Base-by-base conservation (phyloP, 2,888 invertebrate species). In the Diaprepes abbreviatus region DNA sequence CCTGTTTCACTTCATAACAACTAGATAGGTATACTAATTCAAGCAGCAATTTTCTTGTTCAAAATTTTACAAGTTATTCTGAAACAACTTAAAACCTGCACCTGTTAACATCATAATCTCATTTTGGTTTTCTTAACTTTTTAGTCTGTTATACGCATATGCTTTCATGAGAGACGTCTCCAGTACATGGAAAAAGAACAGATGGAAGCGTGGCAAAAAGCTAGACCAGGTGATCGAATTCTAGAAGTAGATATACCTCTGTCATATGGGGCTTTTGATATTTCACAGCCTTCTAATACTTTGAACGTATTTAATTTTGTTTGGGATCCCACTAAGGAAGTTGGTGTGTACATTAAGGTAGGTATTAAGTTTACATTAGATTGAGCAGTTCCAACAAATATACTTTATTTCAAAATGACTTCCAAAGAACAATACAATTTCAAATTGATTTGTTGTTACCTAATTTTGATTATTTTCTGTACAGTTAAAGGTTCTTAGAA, bases 251-350 rank as follows among this genome's bases (percentile, higher is more conserved):
- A 98, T 83, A 91, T 97, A 0, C 97, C 97, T 0, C 87, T 97
- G 9, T 97, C 96, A 0, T 97, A 97, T 83, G 97, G 97, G 0
- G 88, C 97, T 77, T 90, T 91, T 60, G 92, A 96, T 75, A 92
- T 95, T 16, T 89, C 90, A 55, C 93, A 95, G 81, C 90, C 92
- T 0, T 85, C 88, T 16, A 86, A 86, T 70, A 87, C 88, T 65
- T 84, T 94, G 70, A 97, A 97, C 86, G 89, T 92, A 1, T 89
- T 95, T 1, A 94, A 96, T 81, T 94, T 98, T 67, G 90, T 91
- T 79, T 98, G 97, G 97, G 97, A 98, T 85, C 96, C 97, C 0
- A 93, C 95, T 19, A 97, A 97, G 82, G 97, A 97, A 85, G 95
- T 96, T 74, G 97, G 97, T 38, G 93, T 96, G 70, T 97, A 96